A percentile compares a stretch with the other conserved stretches of the same genome.
phyloP scores from a whole-genome alignment of 2,113 vertebrate genomes.

The Mionectes macconnelli region DNA sequence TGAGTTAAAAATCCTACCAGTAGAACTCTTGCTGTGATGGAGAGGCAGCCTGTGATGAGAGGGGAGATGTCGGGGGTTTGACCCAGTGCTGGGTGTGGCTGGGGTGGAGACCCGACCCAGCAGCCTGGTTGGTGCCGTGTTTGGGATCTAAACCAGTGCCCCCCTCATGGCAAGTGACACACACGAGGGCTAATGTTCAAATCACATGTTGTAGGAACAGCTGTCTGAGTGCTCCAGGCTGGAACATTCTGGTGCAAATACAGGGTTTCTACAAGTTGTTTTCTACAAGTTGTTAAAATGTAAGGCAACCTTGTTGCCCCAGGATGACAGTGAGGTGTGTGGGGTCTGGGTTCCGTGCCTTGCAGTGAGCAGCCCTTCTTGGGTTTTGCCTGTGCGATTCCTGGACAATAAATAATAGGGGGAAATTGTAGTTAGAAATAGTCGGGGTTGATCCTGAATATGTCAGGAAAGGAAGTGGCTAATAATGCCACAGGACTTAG shows the following conservation, averaged over 20 bases:
- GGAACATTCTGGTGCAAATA: neutral
- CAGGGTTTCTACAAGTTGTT: rapidly evolving
- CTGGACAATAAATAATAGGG: neutral
- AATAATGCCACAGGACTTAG: neutral
- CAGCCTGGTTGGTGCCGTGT: rapidly evolving
- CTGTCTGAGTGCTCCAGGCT: neutral
- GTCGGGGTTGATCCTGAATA: neutral
- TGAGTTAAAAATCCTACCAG: neutral
- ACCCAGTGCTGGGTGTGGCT: neutral
- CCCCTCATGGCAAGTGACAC: rapidly evolving
- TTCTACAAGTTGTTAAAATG: rapidly evolving
- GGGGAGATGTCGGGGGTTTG: neutral
- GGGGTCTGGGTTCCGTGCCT: neutral
- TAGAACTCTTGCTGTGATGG: neutral
- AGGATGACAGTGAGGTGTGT: neutral
- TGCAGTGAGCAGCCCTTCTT: rapidly evolving
- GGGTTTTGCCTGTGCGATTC: neutral
- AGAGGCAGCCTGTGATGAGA: neutral
- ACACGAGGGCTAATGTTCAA: rapidly evolving
- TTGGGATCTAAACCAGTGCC: neutral
- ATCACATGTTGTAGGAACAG: neutral
- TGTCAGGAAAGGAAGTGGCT: neutral
- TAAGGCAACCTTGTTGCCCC: neutral
- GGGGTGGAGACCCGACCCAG: neutral
- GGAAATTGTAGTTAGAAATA: neutral